These are phyloP conservation scores for Euwallacea fornicatus DNA, from an alignment of 1,140 invertebrate genomes.

Conservation along the genomic window DNA sequence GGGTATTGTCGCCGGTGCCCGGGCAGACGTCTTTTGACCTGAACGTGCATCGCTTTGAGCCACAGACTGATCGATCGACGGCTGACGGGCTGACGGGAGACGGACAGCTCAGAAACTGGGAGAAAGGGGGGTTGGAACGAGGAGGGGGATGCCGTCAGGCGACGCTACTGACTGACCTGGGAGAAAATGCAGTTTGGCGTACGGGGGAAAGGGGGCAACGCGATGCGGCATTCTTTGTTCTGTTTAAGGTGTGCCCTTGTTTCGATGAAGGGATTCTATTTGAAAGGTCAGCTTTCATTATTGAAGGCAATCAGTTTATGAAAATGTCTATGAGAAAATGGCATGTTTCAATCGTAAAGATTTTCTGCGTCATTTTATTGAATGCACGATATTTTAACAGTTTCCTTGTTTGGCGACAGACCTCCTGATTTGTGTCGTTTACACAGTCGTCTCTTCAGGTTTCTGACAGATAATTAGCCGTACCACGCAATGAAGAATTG, in stretches of 20 bases:
- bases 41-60: slow-evolving; percentile 54
- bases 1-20: slow-evolving; percentile 48
- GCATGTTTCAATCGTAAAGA: no score
- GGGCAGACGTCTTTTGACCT: slow-evolving; percentile 56
- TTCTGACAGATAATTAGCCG: no score
- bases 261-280: neutral
- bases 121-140: slow-evolving; percentile 28
- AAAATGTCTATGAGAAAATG: no score
- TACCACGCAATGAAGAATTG: no score
- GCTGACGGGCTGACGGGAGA: slow-evolving; percentile 53
- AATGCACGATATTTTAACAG: no score
- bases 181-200: slow-evolving; percentile 42
- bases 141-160: slow-evolving; percentile 16
- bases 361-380: no score
- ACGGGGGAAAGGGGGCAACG: slow-evolving; percentile 19
- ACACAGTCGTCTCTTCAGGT: no score
- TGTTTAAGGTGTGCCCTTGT: slow-evolving; percentile 31
- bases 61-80: slow-evolving; percentile 55
- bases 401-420: no score
- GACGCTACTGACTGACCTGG: slow-evolving; percentile 43
- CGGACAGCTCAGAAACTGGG: slow-evolving; percentile 51
- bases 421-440: no score
- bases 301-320: no score
- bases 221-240: slow-evolving; percentile 39
- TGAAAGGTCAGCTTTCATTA: no score